Evolutionary conservation across 2,113 vertebrate species (phyloP), one percentile per base, ranked within the genome.

Genomic region (Notarius lentiginosus): DNA sequence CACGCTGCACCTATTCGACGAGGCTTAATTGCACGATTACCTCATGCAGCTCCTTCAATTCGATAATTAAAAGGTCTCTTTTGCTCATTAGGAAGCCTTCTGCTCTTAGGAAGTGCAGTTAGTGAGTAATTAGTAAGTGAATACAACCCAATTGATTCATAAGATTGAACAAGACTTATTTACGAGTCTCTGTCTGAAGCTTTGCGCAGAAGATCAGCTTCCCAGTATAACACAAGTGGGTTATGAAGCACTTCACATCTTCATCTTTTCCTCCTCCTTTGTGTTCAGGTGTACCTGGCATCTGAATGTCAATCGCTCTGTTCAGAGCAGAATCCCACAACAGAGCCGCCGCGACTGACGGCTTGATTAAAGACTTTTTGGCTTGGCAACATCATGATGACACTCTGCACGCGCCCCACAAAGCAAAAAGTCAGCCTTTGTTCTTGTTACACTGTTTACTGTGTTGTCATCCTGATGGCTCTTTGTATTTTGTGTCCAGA

Each of bases 281-380:
- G 53, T 30, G 49, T 77, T 85, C 83, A 87, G 83, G 89, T 89
- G 83, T 55, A 53, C 12, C 17, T 18, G 15, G 55, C 49, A n/a
- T 83, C 30, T 27, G 22, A 84, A 70, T 6, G 15, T 84, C 82
- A 81, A 24, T 65, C 84, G 24, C 51, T 41, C 49, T 55, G 1
- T 10, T 65, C 51, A 18, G 72, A 61, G 60, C 30, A 66, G 30
- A 84, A 73, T 65, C 81, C 86, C 79, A 80, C 83, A 85, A 82
- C 79, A 87, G 87, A 85, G 61, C 20, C 60, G 70, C 66, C 68
- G 47, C 63, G 9, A 84, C 58, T 87, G 60, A 61, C 27, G 55
- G 56, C 76, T 83, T 89, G 82, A 90, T 92, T 89, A 91, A 89
- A 90, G 89, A 41, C 80, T 77, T 76, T 84, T 60, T 7, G 56